These are phyloP conservation scores for Epirrita christyi DNA, from an alignment of 2,888 invertebrate genomes.

Conservation along the genomic window DNA sequence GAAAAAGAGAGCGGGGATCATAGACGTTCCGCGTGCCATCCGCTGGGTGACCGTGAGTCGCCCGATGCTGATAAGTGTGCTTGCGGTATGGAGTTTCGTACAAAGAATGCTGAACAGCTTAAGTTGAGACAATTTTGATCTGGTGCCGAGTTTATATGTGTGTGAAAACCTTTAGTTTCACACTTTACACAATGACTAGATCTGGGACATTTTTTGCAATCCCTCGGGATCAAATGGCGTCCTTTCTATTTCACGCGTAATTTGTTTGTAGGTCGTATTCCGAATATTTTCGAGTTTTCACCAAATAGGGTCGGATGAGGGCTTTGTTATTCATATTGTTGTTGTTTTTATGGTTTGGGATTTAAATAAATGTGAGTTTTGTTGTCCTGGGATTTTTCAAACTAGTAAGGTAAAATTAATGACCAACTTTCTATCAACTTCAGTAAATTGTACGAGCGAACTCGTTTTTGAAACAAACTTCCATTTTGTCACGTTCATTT, in stretches of 20 bases:
- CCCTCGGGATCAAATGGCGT: constrained; percentile 26
- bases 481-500: constrained; percentile 24
- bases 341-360: constrained; percentile 12
- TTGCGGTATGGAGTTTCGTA: too few relatives aligned
- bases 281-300: constrained; percentile 32
- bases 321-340: constrained; percentile 26
- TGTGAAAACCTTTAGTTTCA: constrained; percentile 21
- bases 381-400: too few relatives aligned
- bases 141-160: neutral
- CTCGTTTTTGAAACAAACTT: constrained; percentile 14
- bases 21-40: too few relatives aligned
- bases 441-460: neutral
- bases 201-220: constrained; percentile 24
- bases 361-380: too few relatives aligned
- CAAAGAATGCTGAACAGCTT: too few relatives aligned
- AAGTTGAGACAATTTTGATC: neutral
- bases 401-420: too few relatives aligned
- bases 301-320: constrained; percentile 17
- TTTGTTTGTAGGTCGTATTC: constrained; percentile 28
- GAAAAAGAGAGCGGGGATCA: too few relatives aligned
- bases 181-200: constrained; percentile 33
- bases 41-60: too few relatives aligned
- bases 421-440: too few relatives aligned
- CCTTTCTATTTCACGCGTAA: constrained; percentile 32
- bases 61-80: too few relatives aligned